Percentiles rank a stretch among this genome's conserved stretches.
Evolutionary conservation across 1,140 invertebrate species (phyloP).

Genomic region (Antheraea mylitta): DNA sequence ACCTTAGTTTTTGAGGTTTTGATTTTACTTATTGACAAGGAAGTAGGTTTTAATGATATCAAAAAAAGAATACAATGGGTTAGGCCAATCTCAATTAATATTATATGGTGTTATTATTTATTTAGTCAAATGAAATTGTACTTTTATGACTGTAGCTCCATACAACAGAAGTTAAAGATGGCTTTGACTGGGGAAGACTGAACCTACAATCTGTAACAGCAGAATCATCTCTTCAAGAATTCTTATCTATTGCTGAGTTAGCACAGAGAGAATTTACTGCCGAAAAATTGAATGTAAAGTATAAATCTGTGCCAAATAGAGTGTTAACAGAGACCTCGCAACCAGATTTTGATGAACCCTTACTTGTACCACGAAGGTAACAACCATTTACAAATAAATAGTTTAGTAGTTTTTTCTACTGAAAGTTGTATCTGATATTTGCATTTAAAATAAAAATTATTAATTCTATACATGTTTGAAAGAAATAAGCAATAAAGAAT

Average conservation of each 20-base stretch:
- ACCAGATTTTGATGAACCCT: constrained; percentile 67
- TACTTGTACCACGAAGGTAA: constrained; percentile 74
- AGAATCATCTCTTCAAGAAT: constrained; percentile 97
- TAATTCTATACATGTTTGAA: too few species aligned
- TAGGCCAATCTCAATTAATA: too few species aligned
- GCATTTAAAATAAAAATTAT: too few species aligned
- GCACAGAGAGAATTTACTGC: constrained; percentile 96
- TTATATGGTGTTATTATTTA: too few species aligned
- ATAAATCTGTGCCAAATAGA: constrained; percentile 56
- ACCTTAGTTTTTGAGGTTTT: too few species aligned
- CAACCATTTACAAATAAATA: too few species aligned
- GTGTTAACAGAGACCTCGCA: constrained; percentile 60
- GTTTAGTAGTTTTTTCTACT: neutral
- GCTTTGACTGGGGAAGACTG: constrained; percentile 92
- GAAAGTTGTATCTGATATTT: neutral
- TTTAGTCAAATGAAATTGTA: too few species aligned
- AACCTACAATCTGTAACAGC: constrained; percentile 97
- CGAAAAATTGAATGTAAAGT: constrained; percentile 93
- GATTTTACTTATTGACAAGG: too few species aligned
- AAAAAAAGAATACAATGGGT: too few species aligned
- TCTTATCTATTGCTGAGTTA: constrained; percentile 95
- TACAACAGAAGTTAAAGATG: constrained; percentile 92
- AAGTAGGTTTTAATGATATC: too few species aligned
- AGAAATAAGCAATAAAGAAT: too few species aligned
- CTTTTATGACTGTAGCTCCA: constrained; percentile 83